Evolutionary conservation across 2,113 vertebrate genomes (phyloP).

Genomic region (Ramphastos sulfuratus): DNA sequence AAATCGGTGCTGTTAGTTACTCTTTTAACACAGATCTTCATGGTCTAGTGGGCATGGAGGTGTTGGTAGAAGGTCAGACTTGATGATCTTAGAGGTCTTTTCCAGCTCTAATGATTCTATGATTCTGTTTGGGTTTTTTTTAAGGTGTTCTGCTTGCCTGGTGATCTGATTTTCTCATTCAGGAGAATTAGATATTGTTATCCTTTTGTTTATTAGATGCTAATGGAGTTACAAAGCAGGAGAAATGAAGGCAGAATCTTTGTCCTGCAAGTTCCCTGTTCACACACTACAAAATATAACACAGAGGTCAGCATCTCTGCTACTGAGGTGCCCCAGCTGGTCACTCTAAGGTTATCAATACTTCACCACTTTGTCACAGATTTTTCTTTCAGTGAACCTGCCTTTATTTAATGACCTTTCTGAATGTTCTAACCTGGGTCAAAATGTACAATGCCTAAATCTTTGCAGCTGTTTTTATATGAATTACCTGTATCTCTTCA

Average conservation of each 20-base stretch:
- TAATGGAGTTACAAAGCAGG: neutral
- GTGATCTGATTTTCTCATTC: neutral
- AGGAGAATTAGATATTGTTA: neutral
- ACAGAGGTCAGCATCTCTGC: neutral
- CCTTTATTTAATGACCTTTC: neutral
- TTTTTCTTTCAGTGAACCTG: neutral
- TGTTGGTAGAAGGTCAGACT: too few species aligned
- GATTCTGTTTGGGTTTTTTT: neutral
- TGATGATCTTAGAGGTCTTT: too few species aligned
- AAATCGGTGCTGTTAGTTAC: neutral
- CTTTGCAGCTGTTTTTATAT: neutral
- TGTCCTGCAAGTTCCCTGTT: neutral
- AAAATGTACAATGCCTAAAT: neutral
- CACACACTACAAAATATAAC: neutral
- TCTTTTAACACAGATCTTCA: neutral
- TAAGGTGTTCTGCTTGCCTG: neutral
- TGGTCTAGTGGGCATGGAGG: neutral
- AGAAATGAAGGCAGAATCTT: neutral
- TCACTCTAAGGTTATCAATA: neutral
- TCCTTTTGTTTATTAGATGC: neutral
- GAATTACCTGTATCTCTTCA: neutral
- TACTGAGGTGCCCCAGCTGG: neutral
- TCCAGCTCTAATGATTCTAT: too few species aligned
- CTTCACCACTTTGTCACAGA: neutral
- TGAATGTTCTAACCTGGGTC: neutral